phyloP scores from a whole-genome alignment of 23 tunicate genomes.

The Halocynthia roretzi region DNA sequence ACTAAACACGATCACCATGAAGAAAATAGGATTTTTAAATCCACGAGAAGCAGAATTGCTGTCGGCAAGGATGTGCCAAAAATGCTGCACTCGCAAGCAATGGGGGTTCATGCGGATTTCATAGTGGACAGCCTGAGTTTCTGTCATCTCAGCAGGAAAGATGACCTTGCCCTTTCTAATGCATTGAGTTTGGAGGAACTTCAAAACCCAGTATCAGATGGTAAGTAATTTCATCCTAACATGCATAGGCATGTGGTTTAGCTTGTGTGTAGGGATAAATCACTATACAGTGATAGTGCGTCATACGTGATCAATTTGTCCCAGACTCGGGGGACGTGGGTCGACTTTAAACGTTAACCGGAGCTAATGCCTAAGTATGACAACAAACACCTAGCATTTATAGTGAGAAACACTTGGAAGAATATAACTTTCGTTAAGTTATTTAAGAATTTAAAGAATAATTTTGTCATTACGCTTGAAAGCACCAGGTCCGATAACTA shows the following conservation, averaged over 20 bases:
- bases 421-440: no score
- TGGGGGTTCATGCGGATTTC: constrained; percentile 15
- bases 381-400: no score
- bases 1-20: not conserved
- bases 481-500: no score
- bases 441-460: no score
- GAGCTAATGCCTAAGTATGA: no score
- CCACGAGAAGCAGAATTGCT: no score
- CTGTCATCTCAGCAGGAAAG: constrained; percentile 33
- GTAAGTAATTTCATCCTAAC: not conserved
- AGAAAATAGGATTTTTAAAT: not conserved
- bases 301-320: no score
- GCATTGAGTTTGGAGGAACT: not conserved
- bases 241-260: not conserved
- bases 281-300: no score
- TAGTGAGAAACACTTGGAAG: no score
- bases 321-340: no score
- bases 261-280: not conserved
- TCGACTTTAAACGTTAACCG: no score
- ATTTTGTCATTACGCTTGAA: no score
- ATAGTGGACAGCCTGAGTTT: constrained; percentile 46
- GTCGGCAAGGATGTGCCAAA: not conserved
- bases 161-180: constrained; percentile 18
- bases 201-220: not conserved
- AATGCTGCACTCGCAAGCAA: not conserved